Evolutionary conservation across 2,797 vertebrate species (phyloP).

Genomic region (Gambelia wislizenii): DNA sequence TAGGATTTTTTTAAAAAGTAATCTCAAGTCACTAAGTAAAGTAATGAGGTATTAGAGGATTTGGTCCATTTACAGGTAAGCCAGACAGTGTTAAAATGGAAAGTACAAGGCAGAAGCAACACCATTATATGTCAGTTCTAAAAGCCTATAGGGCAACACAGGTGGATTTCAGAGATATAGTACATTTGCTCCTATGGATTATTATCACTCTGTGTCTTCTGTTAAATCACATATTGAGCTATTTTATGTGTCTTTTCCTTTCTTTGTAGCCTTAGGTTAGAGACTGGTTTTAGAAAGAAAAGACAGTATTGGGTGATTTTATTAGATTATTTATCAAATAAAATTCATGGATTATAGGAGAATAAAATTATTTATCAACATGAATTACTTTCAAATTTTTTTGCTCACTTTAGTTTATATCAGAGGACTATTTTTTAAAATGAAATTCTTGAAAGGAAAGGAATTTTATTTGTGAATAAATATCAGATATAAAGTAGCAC

Average conservation of each 20-base stretch:
- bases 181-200: slow-evolving; percentile 68
- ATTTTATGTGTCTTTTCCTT: slow-evolving; percentile 70
- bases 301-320: slow-evolving; percentile 59
- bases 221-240: slow-evolving; percentile 73
- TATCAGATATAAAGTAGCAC: neutral
- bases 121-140: slow-evolving; percentile 52
- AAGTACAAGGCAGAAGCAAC: slow-evolving; percentile 67
- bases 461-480: slow-evolving; percentile 46
- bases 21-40: slow-evolving; percentile 59
- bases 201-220: slow-evolving; percentile 68
- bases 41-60: slow-evolving; percentile 63
- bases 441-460: slow-evolving; percentile 33
- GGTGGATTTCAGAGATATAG: slow-evolving; percentile 61
- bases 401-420: slow-evolving; percentile 53
- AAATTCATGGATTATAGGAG: slow-evolving; percentile 57
- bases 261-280: slow-evolving; percentile 65
- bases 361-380: slow-evolving; percentile 65
- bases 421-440: neutral
- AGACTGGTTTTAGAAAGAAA: slow-evolving; percentile 49
- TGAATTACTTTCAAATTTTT: slow-evolving; percentile 61
- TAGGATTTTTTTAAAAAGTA: slow-evolving; percentile 47
- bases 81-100: slow-evolving; percentile 65
- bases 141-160: slow-evolving; percentile 64
- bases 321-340: slow-evolving; percentile 69
- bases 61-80: slow-evolving; percentile 77